These are phyloP conservation scores for Onychorhynchus coronatus DNA, from an alignment of 2,113 vertebrate genomes.

Conservation along the genomic window DNA sequence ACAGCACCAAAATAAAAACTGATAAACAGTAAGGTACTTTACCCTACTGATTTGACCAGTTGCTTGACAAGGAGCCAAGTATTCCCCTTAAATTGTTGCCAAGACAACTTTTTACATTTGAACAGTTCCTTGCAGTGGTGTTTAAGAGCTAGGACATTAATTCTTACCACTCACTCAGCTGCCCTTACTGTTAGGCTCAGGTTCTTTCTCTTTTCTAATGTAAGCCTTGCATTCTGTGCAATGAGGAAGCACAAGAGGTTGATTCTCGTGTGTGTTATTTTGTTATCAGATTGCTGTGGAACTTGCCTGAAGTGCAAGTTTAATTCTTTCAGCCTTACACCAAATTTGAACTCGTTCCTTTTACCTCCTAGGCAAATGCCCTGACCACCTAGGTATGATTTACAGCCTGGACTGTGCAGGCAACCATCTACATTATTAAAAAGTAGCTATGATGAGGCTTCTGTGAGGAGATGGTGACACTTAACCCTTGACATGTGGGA, in stretches of 20 bases:
- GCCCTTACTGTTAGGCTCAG: not conserved
- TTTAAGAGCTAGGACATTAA: not conserved
- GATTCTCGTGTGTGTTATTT: not conserved
- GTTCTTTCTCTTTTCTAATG: not conserved
- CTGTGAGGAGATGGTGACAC: not conserved
- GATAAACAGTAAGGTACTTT: not conserved
- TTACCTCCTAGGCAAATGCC: not conserved
- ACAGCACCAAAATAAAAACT: not conserved
- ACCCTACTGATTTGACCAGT: not conserved
- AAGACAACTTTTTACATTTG: not conserved
- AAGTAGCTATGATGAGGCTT: not conserved
- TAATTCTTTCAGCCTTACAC: not conserved
- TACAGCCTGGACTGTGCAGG: not conserved
- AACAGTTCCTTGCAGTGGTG: not conserved
- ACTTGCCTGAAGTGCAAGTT: not conserved
- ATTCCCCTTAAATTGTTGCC: not conserved
- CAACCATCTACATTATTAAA: not conserved
- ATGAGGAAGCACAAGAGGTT: not conserved
- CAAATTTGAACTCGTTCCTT: not conserved
- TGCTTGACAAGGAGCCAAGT: not conserved
- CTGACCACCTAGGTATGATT: not conserved
- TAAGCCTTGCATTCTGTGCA: not conserved
- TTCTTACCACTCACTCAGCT: not conserved
- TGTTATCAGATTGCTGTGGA: not conserved
- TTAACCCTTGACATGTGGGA: fast-evolving